Evolutionary conservation across 2,797 vertebrate genomes (phyloP), one percentile per base, ranked within the genome.

Genomic region (Nannoperca obscura): DNA sequence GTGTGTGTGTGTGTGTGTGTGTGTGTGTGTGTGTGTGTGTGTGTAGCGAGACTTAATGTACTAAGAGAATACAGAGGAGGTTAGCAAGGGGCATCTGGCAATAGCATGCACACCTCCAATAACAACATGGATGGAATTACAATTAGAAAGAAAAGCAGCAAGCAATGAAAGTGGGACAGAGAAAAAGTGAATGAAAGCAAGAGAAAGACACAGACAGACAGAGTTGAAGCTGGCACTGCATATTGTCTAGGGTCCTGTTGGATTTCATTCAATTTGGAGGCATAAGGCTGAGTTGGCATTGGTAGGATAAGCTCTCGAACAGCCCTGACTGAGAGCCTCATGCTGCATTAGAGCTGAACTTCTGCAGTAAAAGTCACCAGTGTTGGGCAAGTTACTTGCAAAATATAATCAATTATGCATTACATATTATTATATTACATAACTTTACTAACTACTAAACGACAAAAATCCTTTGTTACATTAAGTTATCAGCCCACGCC

Each of bases 231-330:
- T 90, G 85, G 87, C 88, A 85, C 47, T 55, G 74, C 19, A 2
- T 82, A 86, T 83, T 82, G 71, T 76, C 88, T 47, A 69, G 89
- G 77, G 86, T 89, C 82, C 86, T 85, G 82, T 84, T 92, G 90
- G 86, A 89, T 70, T 68, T 76, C 76, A 80, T 84, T 92, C 88
- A 88, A 77, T 83, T 83, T 81, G 86, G 78, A 89, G 83, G 80
- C 86, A 88, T 84, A 83, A 78, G 74, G 74, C 81, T 71, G 73
- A 58, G 77, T 27, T 91, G 88, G 89, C 82, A 49, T 42, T 34
- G 74, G 32, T 40, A 72, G 72, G 74, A 71, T 75, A 3, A 57
- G 60, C 78, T 83, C 76, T 80, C 74, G 74, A 50, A 79, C 52
- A 68, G 63, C 49, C 62, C 72, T 22, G 44, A 53, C 42, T 79